Percentiles rank a stretch among this genome's conserved stretches.
Conservation (phyloP, 2,797 vertebrate species). For the Psittacula derbiana region DNA sequence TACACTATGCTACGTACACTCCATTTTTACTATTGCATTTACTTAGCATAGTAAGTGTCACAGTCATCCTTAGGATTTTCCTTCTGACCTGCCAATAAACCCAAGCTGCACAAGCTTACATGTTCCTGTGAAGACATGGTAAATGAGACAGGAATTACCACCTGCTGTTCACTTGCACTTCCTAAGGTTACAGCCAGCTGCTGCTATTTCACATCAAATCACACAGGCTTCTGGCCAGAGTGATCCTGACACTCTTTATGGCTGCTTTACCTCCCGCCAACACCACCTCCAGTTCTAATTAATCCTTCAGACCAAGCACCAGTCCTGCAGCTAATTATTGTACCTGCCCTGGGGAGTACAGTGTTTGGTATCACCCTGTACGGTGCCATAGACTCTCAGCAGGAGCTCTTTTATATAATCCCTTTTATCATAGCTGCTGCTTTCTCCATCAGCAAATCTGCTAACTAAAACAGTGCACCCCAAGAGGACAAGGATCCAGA, state of each 20-base stretch:
- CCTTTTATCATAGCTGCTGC: conserved; percentile 40
- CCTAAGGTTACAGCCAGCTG: conserved; percentile 68
- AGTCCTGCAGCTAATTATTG: conserved; percentile 42
- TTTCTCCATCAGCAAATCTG: conserved; percentile 50
- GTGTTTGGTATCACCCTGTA: conserved; percentile 31
- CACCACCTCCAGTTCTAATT: conserved; percentile 56
- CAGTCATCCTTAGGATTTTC: conserved; percentile 31
- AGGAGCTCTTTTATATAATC: conserved; percentile 23
- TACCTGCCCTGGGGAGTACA: conserved; percentile 25
- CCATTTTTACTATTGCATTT: not conserved
- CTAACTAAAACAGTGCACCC: not conserved
- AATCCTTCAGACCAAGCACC: conserved; percentile 14
- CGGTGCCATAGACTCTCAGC: not conserved
- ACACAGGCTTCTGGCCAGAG: conserved; percentile 47
- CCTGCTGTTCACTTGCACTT: conserved; percentile 69
- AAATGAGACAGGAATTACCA: conserved; percentile 73
- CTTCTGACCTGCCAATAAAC: conserved; percentile 67
- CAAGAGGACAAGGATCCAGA: not conserved
- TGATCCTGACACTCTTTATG: conserved; percentile 34
- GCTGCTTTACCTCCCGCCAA: not conserved
- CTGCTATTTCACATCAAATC: conserved; percentile 64
- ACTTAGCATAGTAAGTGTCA: conserved; percentile 7
- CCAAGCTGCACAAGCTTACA: conserved; percentile 49
- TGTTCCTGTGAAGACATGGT: conserved; percentile 66
- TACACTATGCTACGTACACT: not conserved